A percentile compares a stretch with the other conserved stretches of the same genome.
Evolutionary conservation across 1,140 invertebrate genomes (phyloP).

Genomic region (Tetranychus cinnabarinus): DNA sequence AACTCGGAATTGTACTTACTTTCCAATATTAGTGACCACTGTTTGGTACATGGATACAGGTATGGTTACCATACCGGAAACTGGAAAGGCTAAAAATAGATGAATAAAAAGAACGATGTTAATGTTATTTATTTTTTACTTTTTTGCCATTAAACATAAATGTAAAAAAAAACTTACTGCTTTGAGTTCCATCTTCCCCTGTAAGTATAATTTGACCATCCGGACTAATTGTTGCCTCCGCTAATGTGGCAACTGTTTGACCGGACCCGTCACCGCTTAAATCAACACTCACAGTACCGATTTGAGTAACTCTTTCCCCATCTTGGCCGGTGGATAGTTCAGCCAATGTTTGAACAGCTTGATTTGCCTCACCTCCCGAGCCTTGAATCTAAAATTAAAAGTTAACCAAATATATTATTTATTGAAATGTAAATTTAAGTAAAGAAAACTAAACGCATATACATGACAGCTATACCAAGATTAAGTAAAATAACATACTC

Average conservation of each 20-base stretch:
- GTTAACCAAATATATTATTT: background rate
- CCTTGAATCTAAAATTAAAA: conserved; percentile 13
- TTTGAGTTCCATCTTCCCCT: conserved; percentile 59
- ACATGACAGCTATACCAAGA: background rate
- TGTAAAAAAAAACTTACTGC: conserved; percentile 30
- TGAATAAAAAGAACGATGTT: background rate
- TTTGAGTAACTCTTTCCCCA: conserved; percentile 27
- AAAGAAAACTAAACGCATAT: background rate
- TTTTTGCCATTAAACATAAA: background rate
- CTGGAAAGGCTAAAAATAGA: conserved; percentile 41
- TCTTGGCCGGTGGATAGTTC: conserved; percentile 32
- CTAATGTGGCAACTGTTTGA: conserved; percentile 16
- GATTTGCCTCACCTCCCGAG: conserved; percentile 31
- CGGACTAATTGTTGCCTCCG: conserved; percentile 30
- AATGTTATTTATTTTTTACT: background rate
- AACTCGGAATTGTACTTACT: background rate
- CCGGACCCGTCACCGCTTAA: conserved; percentile 36
- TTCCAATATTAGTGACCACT: conserved; percentile 70
- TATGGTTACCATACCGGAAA: conserved; percentile 81
- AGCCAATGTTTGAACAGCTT: conserved; percentile 39
- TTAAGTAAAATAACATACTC: conserved; percentile 12
- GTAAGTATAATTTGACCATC: conserved; percentile 85
- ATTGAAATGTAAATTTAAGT: background rate
- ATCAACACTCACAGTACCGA: conserved; percentile 34
- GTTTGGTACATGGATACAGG: conserved; percentile 90